These are phyloP conservation scores for Auanema freiburgensis DNA, from an alignment of 2,888 invertebrate genomes.

Conservation along the genomic window DNA sequence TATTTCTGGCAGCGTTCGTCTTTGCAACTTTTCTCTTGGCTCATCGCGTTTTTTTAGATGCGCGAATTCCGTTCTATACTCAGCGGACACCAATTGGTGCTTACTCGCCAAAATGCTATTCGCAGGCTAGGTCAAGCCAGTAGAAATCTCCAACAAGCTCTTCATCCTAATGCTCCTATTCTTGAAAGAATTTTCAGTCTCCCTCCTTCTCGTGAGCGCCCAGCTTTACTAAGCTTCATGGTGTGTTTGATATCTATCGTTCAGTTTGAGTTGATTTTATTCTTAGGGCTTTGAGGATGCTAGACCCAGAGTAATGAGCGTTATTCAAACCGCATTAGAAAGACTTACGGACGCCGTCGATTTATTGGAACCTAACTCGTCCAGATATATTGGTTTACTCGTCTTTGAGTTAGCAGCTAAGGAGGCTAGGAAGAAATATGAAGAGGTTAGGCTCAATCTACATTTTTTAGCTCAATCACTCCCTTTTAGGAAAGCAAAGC, in stretches of 20 bases:
- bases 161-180: not conserved
- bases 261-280: too few relatives aligned
- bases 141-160: not conserved
- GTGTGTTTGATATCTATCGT: too few relatives aligned
- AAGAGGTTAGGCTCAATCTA: not conserved
- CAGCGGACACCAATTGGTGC: conserved; percentile 4
- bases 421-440: conserved; percentile 15
- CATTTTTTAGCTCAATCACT: not conserved
- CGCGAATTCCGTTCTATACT: too few relatives aligned
- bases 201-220: not conserved
- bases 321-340: conserved; percentile 29
- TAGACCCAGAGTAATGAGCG: conserved; percentile 3
- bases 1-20: too few relatives aligned
- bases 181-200: not conserved
- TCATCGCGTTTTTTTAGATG: not conserved
- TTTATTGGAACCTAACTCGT: conserved; percentile 40
- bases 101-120: conserved; percentile 23
- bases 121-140: conserved; percentile 7
- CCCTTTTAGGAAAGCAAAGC: not conserved
- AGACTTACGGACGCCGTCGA: conserved; percentile 31
- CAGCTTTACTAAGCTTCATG: too few relatives aligned
- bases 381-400: conserved; percentile 32
- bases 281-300: not conserved
- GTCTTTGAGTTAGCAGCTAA: conserved; percentile 26
- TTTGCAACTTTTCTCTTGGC: not conserved